Evolutionary conservation across 1,140 invertebrate genomes (phyloP), one percentile per base, ranked within the genome.

Genomic region (Chrysomallon squamiferum): DNA sequence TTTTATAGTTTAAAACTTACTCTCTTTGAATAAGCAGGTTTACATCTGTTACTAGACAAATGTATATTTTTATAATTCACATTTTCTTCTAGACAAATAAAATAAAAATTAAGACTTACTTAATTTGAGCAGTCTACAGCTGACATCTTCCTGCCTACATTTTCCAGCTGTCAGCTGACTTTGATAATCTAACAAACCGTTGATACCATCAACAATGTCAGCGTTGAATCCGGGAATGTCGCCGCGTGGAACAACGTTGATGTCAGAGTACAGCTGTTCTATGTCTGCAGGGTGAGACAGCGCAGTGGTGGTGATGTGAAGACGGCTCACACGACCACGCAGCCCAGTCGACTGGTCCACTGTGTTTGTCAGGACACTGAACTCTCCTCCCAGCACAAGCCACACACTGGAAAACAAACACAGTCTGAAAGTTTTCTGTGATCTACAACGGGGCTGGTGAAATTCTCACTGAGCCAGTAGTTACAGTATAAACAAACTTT

Each of bases 391-490:
- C 15, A 69, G 49, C 15, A 65, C 50, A 1, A 69, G 13, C 67
- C 62, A 65, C 15, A 43, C 45, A 43, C 67, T 69, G 59, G 25
- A 68, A 64, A 4, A 38, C n/a, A n/a, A n/a, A n/a, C n/a, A n/a
- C n/a, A n/a, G n/a, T n/a, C n/a, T n/a, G n/a, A n/a, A n/a, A n/a
- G n/a, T n/a, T n/a, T n/a, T n/a, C n/a, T n/a, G n/a, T n/a, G n/a
- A n/a, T n/a, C n/a, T n/a, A n/a, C n/a, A n/a, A n/a, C n/a, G n/a
- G n/a, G n/a, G n/a, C n/a, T n/a, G n/a, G n/a, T n/a, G n/a, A n/a
- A n/a, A n/a, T n/a, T n/a, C n/a, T n/a, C n/a, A n/a, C n/a, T n/a
- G n/a, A n/a, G n/a, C n/a, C n/a, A n/a, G n/a, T n/a, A n/a, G n/a
- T n/a, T n/a, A n/a, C n/a, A n/a, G n/a, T n/a, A n/a, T n/a, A n/a